Percentiles rank a stretch among this genome's conserved stretches.
phyloP scores from a whole-genome alignment of 2,113 vertebrate species.

The Dunckerocampus dactyliophorus region DNA sequence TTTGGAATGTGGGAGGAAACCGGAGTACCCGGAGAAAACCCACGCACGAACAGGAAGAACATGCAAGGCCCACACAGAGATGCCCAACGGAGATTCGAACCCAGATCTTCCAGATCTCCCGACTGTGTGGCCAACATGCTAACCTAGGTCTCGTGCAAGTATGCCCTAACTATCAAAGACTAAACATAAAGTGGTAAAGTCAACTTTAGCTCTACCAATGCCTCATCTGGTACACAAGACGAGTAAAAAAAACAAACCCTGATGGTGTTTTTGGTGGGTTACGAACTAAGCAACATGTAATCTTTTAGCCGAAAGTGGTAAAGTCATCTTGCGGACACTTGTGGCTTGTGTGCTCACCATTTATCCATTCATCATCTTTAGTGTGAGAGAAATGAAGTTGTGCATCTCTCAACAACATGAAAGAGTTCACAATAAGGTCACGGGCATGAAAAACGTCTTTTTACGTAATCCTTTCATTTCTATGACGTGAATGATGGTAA shows the following conservation, averaged over 20 bases:
- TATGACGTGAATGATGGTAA: neutral
- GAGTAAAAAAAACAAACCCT: neutral
- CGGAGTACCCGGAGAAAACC: too few species aligned
- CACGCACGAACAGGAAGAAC: too few species aligned
- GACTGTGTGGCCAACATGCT: too few species aligned
- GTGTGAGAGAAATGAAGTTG: neutral
- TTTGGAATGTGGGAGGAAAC: too few species aligned
- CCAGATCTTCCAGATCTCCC: too few species aligned
- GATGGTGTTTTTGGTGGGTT: neutral
- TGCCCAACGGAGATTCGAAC: too few species aligned
- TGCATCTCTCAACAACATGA: neutral
- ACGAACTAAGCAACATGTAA: neutral
- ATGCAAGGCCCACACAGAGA: too few species aligned
- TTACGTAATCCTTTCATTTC: neutral
- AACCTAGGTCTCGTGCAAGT: too few species aligned
- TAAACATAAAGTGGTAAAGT: too few species aligned
- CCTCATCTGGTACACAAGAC: neutral
- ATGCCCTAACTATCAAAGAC: too few species aligned
- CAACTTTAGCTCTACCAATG: neutral
- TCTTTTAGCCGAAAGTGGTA: neutral
- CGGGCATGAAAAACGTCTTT: neutral
- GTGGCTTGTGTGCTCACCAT: neutral
- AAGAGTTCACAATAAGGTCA: neutral
- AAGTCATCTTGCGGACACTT: constrained; percentile 1
- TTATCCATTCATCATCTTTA: neutral